Percentiles rank a stretch among this genome's conserved stretches.
Conservation (phyloP, 2,888 invertebrate species). For the Cantharis nigra region DNA sequence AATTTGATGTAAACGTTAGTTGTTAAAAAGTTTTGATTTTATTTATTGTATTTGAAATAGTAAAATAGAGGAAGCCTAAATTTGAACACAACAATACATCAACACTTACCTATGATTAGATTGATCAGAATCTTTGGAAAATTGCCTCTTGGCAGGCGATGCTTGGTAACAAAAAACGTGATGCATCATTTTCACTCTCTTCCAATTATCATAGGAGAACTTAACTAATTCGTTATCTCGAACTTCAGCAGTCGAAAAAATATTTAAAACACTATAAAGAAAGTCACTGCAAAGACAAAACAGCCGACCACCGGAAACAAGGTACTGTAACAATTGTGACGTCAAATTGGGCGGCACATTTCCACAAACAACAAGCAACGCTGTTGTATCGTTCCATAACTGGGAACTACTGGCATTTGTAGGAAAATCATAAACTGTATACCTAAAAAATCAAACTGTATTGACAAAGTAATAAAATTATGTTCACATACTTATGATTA, state of each 20-base stretch:
- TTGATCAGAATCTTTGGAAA: conserved; percentile 76
- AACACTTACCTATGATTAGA: conserved; percentile 37
- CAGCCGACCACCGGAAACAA: conserved; percentile 75
- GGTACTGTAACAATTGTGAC: conserved; percentile 70
- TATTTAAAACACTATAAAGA: conserved; percentile 75
- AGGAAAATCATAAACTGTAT: conserved; percentile 67
- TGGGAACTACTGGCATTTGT: conserved; percentile 38
- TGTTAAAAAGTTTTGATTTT: too few relatives aligned
- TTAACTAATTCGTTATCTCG: conserved; percentile 82
- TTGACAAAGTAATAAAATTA: conserved; percentile 1
- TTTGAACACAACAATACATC: too few relatives aligned
- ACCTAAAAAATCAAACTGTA: conserved; percentile 51
- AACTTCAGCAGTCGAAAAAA: conserved; percentile 84
- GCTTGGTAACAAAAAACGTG: conserved; percentile 89
- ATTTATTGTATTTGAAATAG: too few relatives aligned
- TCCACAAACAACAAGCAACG: conserved; percentile 77
- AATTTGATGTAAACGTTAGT: too few relatives aligned
- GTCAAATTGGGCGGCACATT: conserved; percentile 69
- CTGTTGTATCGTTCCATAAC: conserved; percentile 48
- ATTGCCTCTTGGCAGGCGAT: conserved; percentile 80
- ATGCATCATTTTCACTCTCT: conserved; percentile 83
- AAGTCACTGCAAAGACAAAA: conserved; percentile 82
- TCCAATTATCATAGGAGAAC: conserved; percentile 84
- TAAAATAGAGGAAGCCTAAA: neutral
- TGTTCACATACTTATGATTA: conserved; percentile 66